These are phyloP conservation scores for Epizoanthus rinbou DNA, from an alignment of 92 coral and sea anemone species.

Conservation along the genomic window DNA sequence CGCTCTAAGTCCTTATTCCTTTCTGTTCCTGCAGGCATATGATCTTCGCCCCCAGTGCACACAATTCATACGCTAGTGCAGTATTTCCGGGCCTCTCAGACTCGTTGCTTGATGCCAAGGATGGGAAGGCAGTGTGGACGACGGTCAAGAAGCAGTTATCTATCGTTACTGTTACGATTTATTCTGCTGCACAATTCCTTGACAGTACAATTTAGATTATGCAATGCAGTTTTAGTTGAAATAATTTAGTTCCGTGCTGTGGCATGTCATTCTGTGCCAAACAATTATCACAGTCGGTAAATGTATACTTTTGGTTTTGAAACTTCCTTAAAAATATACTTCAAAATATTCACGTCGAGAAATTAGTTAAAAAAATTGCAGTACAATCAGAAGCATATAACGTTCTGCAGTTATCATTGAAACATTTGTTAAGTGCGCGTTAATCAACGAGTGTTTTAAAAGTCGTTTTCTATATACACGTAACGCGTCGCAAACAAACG, in stretches of 20 bases:
- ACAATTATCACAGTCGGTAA: too few relatives aligned
- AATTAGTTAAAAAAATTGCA: too few relatives aligned
- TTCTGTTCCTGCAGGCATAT: conserved; percentile 71
- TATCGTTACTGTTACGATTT: conserved; percentile 60
- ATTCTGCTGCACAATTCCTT: conserved; percentile 87
- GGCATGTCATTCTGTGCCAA: too few relatives aligned
- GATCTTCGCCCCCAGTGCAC: conserved; percentile 89
- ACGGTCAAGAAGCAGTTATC: conserved; percentile 74
- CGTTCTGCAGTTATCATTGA: too few relatives aligned
- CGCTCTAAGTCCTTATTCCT: not conserved
- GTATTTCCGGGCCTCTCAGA: conserved; percentile 95
- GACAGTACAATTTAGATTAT: conserved; percentile 47
- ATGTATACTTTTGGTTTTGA: too few relatives aligned
- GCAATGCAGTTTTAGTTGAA: not conserved
- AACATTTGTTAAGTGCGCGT: too few relatives aligned
- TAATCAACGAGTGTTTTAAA: too few relatives aligned
- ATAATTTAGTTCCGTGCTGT: not conserved
- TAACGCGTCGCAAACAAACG: too few relatives aligned
- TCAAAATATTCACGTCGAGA: too few relatives aligned
- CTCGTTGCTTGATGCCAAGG: conserved; percentile 69
- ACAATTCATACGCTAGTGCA: conserved; percentile 88
- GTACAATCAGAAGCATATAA: too few relatives aligned
- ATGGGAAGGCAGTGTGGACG: conserved; percentile 58
- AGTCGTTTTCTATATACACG: too few relatives aligned
- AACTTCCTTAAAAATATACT: too few relatives aligned